Percentiles rank a stretch among this genome's conserved stretches.
These are phyloP conservation scores for Melanchra persicariae DNA, from an alignment of 2,888 invertebrate genomes.

Conservation along the genomic window DNA sequence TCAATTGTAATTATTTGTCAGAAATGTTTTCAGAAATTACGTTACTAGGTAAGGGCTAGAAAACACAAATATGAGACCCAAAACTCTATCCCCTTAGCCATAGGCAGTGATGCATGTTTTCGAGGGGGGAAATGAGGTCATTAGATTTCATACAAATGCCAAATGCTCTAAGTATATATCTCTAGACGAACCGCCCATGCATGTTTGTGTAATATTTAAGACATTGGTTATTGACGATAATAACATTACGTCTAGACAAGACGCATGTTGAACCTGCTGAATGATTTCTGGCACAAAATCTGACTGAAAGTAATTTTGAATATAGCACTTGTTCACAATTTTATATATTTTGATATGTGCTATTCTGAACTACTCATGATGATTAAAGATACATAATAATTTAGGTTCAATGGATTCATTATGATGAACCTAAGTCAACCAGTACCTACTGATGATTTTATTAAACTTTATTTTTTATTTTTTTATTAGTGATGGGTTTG, in stretches of 20 bases:
- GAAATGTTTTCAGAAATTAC: too few species aligned
- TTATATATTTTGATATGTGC: background rate
- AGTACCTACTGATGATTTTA: too few species aligned
- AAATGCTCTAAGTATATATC: slow-evolving; percentile 39
- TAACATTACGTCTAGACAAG: slow-evolving; percentile 29
- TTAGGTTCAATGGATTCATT: background rate
- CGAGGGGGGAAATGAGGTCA: slow-evolving; percentile 21
- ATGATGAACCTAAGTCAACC: background rate
- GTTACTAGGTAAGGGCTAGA: too few species aligned
- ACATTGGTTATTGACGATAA: slow-evolving; percentile 14
- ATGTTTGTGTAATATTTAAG: slow-evolving; percentile 33
- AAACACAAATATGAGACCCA: background rate
- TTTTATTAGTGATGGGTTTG: too few species aligned
- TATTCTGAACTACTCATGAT: too few species aligned
- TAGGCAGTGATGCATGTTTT: slow-evolving; percentile 10
- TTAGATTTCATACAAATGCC: slow-evolving; percentile 17
- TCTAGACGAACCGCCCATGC: slow-evolving; percentile 5
- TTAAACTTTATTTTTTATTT: too few species aligned
- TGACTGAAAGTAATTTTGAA: slow-evolving; percentile 8
- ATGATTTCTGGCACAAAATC: slow-evolving; percentile 39
- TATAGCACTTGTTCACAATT: background rate
- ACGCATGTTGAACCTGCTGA: slow-evolving; percentile 30
- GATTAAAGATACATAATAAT: background rate
- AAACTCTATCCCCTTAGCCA: slow-evolving; percentile 13
- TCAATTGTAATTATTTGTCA: background rate